Evolutionary conservation across 2,113 vertebrate genomes (phyloP).

Genomic region (Bufo gargarizans): DNA sequence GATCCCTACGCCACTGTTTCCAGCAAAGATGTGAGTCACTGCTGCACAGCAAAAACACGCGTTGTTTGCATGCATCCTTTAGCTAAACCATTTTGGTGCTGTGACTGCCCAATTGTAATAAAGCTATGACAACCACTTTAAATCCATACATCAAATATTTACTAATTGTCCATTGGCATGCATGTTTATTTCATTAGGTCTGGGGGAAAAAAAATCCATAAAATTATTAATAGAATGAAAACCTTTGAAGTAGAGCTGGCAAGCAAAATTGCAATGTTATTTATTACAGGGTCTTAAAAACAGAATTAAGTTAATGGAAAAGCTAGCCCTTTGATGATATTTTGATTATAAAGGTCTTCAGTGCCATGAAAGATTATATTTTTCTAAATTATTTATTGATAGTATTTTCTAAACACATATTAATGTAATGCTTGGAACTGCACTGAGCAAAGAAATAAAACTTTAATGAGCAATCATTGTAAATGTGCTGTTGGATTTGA

Average conservation of each 20-base stretch:
- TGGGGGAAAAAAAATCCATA: neutral
- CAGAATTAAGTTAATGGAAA: constrained; percentile 41
- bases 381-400: constrained; percentile 44
- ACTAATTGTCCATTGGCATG: neutral
- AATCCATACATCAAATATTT: neutral
- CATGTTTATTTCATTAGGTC: neutral
- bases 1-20: too few relatives aligned
- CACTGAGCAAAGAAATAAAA: constrained; percentile 15
- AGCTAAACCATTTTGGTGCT: too few relatives aligned
- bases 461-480: constrained; percentile 32
- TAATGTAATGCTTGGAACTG: constrained; percentile 36
- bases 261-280: constrained; percentile 1
- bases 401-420: constrained; percentile 44
- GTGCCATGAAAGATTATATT: constrained; percentile 25
- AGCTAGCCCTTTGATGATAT: constrained; percentile 24
- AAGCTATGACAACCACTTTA: neutral
- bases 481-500: constrained; percentile 34
- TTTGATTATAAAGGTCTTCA: constrained; percentile 29
- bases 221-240: neutral
- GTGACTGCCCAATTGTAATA: neutral
- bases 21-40: too few relatives aligned
- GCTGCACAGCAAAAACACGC: too few relatives aligned
- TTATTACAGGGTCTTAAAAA: constrained; percentile 26
- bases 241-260: neutral
- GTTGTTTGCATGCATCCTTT: too few relatives aligned